phyloP scores from a whole-genome alignment of 2,888 invertebrate genomes.

The Synergus laeviventris region DNA sequence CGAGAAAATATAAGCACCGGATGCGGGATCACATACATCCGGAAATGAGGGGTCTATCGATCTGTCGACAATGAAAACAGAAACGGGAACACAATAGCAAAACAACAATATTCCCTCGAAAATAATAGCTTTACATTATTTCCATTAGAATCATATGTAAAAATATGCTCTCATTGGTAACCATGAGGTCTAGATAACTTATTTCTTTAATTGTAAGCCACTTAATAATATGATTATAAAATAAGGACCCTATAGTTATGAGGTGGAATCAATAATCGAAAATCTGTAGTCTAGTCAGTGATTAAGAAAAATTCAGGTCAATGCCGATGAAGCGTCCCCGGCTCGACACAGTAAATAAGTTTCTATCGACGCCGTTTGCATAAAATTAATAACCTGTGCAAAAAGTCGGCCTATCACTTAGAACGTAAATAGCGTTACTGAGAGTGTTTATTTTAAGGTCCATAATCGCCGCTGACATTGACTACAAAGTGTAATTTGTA shows the following conservation, averaged over 20 bases:
- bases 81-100: slow-evolving; percentile 29
- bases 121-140: slow-evolving; percentile 3
- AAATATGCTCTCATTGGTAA: background rate
- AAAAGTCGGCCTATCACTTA: slow-evolving; percentile 5
- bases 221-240: background rate
- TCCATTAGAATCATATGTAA: background rate
- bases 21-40: slow-evolving; percentile 39
- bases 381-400: slow-evolving; percentile 27
- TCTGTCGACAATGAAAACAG: slow-evolving; percentile 14
- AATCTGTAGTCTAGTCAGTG: slow-evolving; percentile 43
- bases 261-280: background rate
- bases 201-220: background rate
- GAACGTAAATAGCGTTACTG: background rate
- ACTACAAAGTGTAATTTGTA: slow-evolving; percentile 1
- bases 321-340: slow-evolving; percentile 63
- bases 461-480: slow-evolving; percentile 9
- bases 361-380: slow-evolving; percentile 49
- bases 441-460: slow-evolving; percentile 25
- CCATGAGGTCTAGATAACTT: background rate
- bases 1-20: slow-evolving; percentile 35
- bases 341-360: slow-evolving; percentile 56
- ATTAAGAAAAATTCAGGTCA: slow-evolving; percentile 75
- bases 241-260: background rate
- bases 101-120: slow-evolving; percentile 29
- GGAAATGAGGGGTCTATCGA: slow-evolving; percentile 40